These are phyloP conservation scores for Fragum whitleyi DNA, from an alignment of 2,888 invertebrate genomes.

Conservation along the genomic window DNA sequence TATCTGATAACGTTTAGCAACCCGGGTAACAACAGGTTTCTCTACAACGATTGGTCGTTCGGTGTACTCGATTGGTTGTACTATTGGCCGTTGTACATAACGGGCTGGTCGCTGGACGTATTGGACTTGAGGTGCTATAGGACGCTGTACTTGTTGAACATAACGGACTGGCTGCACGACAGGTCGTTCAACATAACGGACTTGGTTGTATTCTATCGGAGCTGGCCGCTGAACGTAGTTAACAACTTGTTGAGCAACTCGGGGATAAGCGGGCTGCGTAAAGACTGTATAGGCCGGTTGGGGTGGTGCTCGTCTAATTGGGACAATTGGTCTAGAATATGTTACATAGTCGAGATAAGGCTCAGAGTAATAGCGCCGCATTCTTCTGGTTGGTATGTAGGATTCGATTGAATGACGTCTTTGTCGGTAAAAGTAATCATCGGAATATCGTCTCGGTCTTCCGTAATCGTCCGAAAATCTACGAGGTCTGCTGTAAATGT, in stretches of 20 bases:
- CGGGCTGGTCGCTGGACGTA: neutral
- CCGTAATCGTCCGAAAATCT: constrained; percentile 8
- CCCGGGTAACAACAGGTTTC: neutral
- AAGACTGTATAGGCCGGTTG: neutral
- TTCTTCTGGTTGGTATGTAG: neutral
- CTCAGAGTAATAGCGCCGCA: neutral
- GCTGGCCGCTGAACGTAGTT: constrained; percentile 12
- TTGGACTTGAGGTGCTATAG: neutral
- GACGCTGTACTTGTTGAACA: neutral
- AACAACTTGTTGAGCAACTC: neutral
- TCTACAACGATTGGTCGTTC: constrained; percentile 16
- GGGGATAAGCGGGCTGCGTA: neutral
- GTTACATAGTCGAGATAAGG: neutral
- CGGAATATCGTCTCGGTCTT: neutral
- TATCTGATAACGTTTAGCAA: neutral
- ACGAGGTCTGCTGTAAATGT: neutral
- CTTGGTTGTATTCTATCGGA: neutral
- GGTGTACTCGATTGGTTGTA: constrained; percentile 9
- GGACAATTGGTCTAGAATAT: neutral
- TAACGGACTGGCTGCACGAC: neutral
- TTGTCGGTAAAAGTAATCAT: neutral
- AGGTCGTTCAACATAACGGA: constrained; percentile 6
- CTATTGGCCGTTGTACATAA: neutral
- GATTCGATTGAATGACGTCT: neutral
- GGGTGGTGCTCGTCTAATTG: neutral